Evolutionary conservation across 2,113 vertebrate genomes (phyloP).

Genomic region (Sylvia atricapilla): DNA sequence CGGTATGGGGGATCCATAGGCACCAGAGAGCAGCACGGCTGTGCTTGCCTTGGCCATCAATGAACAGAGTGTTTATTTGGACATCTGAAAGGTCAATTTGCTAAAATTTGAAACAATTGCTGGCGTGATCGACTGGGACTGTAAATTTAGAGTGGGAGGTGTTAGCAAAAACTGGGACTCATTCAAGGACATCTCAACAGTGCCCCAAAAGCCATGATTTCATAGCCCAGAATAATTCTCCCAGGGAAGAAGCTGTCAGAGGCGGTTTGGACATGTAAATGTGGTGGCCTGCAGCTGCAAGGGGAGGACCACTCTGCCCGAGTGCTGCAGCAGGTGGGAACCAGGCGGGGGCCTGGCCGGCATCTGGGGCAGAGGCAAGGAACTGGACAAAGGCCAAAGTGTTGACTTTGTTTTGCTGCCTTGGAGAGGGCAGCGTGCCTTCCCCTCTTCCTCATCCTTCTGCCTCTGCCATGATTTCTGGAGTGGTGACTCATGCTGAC

Average conservation of each 20-base stretch:
- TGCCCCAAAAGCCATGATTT: conserved; percentile 44
- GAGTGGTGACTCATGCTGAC: not conserved
- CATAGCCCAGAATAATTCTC: conserved; percentile 41
- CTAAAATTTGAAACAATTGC: not conserved
- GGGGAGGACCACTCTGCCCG: not conserved
- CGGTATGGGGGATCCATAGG: not conserved
- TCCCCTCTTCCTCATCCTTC: not conserved
- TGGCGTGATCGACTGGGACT: not conserved
- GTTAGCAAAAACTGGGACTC: conserved; percentile 35
- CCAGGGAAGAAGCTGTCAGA: conserved; percentile 27
- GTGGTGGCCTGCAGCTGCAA: not conserved
- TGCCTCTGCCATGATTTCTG: not conserved
- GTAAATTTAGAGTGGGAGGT: conserved; percentile 51
- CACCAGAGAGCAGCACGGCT: not conserved
- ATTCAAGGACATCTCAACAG: conserved; percentile 46
- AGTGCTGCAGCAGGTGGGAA: conserved; percentile 15
- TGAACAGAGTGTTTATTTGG: conserved; percentile 23
- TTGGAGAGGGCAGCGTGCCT: not conserved
- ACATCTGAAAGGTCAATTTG: conserved; percentile 20
- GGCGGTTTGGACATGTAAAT: not conserved
- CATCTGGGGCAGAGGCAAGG: not conserved
- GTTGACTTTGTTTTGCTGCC: not conserved
- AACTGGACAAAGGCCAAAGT: not conserved
- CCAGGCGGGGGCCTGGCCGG: not conserved
- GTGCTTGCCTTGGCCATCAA: not conserved